A percentile compares a stretch with the other conserved stretches of the same genome.
These are phyloP conservation scores for Rhorus exstirpatorius DNA, from an alignment of 2,888 invertebrate species.

Conservation along the genomic window DNA sequence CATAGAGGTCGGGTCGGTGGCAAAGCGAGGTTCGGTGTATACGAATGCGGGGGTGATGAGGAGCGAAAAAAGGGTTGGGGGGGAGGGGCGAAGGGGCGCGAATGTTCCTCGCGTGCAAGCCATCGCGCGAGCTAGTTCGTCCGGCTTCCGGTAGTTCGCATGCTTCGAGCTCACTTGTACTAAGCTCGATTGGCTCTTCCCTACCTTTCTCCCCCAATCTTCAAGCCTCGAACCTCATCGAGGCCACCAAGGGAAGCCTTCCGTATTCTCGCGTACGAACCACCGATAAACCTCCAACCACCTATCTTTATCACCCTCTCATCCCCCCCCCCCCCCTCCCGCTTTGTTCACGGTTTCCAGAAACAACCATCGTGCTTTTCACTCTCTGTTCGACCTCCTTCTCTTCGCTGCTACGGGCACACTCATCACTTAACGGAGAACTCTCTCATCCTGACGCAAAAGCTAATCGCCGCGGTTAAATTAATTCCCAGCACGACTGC, in stretches of 20 bases:
- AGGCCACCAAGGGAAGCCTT: constrained; percentile 45
- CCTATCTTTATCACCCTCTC: constrained; percentile 30
- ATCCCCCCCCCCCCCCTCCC: not conserved
- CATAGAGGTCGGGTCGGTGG: constrained; percentile 53
- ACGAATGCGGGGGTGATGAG: not conserved
- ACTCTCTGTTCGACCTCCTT: constrained; percentile 31
- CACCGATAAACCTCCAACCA: constrained; percentile 32
- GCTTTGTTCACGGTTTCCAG: constrained; percentile 41
- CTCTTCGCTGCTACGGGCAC: constrained; percentile 16
- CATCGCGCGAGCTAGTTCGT: constrained; percentile 77
- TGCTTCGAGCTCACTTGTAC: constrained; percentile 82
- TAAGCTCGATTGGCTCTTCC: constrained; percentile 67
- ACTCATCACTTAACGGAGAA: constrained; percentile 72
- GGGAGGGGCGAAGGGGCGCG: constrained; percentile 33
- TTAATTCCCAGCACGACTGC: constrained; percentile 81
- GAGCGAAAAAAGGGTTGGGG: not conserved
- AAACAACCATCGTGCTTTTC: constrained; percentile 48
- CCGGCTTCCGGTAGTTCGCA: constrained; percentile 82
- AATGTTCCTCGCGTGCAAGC: constrained; percentile 71
- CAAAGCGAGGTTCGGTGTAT: constrained; percentile 46
- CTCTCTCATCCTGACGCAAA: constrained; percentile 72
- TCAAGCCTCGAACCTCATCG: constrained; percentile 53
- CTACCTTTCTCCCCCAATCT: not conserved
- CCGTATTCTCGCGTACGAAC: constrained; percentile 24
- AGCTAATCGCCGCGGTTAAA: constrained; percentile 81